phyloP scores from a whole-genome alignment of 2,113 vertebrate genomes.

The Lasiurus borealis region DNA sequence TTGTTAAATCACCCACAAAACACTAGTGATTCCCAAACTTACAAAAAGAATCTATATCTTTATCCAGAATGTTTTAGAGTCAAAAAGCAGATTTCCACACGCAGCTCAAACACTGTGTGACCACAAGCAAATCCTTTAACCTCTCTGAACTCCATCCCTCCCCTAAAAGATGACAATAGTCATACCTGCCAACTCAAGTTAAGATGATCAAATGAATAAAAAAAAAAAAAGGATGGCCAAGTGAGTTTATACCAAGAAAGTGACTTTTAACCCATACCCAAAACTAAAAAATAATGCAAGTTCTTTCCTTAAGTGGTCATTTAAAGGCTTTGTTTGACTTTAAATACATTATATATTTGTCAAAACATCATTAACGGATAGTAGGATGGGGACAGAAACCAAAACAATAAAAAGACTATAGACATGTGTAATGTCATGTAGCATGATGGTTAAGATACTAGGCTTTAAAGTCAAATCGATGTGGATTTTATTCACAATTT shows the following conservation, averaged over 20 bases:
- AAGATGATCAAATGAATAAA: not conserved
- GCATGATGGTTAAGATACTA: not conserved
- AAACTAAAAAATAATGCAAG: not conserved
- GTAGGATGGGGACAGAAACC: no score
- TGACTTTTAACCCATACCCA: not conserved
- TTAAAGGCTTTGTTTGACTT: not conserved
- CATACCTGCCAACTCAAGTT: not conserved
- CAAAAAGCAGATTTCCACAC: not conserved
- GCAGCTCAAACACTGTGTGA: not conserved
- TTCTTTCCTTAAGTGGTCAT: constrained; percentile 30
- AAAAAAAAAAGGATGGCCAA: not conserved
- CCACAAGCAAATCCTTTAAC: not conserved
- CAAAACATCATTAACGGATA: not conserved
- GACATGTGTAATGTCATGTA: not conserved
- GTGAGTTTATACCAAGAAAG: not conserved
- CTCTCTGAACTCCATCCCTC: not conserved
- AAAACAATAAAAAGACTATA: not conserved
- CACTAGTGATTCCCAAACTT: not conserved
- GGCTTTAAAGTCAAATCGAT: not conserved
- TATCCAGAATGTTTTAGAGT: not conserved
- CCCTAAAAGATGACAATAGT: not conserved
- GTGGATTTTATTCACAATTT: constrained; percentile 7
- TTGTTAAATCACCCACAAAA: not conserved
- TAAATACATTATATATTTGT: not conserved
- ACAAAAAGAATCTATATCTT: not conserved